A percentile compares a stretch with the other conserved stretches of the same genome.
These are phyloP conservation scores for Nasonia vitripennis DNA, from an alignment of 1,140 invertebrate genomes.

Conservation along the genomic window DNA sequence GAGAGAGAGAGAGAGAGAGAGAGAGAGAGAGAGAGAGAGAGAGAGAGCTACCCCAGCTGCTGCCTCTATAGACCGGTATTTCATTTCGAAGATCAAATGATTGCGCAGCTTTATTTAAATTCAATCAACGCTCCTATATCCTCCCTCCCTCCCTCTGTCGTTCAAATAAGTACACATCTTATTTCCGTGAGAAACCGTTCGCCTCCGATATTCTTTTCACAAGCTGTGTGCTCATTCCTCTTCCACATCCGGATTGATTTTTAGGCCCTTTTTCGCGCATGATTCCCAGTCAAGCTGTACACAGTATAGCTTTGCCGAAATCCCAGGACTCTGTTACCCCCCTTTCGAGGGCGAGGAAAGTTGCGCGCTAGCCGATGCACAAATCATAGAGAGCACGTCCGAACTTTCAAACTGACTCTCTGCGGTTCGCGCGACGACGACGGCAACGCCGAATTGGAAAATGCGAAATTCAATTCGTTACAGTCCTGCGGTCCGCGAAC, in stretches of 20 bases:
- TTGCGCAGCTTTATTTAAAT: background rate
- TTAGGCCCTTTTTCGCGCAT: no score
- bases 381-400: conserved; percentile 60
- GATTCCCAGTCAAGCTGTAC: no score
- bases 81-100: background rate
- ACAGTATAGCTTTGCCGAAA: no score
- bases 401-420: conserved; percentile 52
- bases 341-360: background rate
- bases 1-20: no score
- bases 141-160: no score
- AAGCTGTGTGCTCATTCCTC: no score
- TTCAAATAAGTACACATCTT: no score
- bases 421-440: conserved; percentile 1
- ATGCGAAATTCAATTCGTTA: conserved; percentile 60
- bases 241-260: no score
- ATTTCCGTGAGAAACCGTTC: no score
- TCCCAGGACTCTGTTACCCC: no score
- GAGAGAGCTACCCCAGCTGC: no score
- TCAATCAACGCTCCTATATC: background rate
- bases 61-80: background rate
- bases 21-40: background rate
- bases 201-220: no score
- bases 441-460: conserved; percentile 43
- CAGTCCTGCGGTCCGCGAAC: background rate
- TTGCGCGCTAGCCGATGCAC: conserved; percentile 53